Conservation (phyloP, 2,888 invertebrate genomes). For the Branchipolynoe longqiensis region DNA sequence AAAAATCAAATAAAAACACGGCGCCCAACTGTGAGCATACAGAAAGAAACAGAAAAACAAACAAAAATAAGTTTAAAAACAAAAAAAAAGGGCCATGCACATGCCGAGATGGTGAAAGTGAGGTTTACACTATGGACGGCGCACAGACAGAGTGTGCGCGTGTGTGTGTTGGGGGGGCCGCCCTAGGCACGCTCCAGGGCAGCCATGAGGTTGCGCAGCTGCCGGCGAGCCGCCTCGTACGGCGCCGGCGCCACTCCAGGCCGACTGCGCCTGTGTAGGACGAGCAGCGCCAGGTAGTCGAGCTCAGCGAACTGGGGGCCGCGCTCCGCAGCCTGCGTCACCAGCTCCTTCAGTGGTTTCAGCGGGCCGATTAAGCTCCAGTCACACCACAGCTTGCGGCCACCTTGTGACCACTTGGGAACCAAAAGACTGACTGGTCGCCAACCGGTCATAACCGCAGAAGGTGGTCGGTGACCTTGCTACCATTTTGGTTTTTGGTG, state of each 20-base stretch:
- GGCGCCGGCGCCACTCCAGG: constrained; percentile 67
- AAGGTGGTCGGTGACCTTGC: too few species aligned
- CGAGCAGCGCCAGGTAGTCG: constrained; percentile 93
- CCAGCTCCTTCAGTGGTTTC: constrained; percentile 86
- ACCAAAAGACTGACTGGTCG: too few species aligned
- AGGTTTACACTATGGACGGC: too few species aligned
- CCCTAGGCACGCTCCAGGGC: constrained; percentile 13
- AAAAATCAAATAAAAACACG: too few species aligned
- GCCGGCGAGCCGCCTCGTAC: neutral
- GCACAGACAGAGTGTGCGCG: too few species aligned
- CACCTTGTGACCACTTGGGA: neutral
- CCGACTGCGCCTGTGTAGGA: constrained; percentile 87
- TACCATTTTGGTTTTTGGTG: too few species aligned
- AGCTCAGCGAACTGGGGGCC: constrained; percentile 93
- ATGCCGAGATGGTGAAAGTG: too few species aligned
- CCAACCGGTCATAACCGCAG: too few species aligned
- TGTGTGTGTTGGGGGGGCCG: constrained; percentile 19
- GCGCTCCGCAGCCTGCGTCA: constrained; percentile 90
- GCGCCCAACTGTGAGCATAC: too few species aligned
- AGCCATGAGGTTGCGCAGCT: constrained; percentile 30
- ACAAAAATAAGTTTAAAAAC: too few species aligned
- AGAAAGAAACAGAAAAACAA: too few species aligned
- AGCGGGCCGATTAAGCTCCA: neutral
- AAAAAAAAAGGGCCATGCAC: too few species aligned
- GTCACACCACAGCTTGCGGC: neutral